Conservation (phyloP, 2,113 vertebrate genomes). For the Pangasianodon gigas region DNA sequence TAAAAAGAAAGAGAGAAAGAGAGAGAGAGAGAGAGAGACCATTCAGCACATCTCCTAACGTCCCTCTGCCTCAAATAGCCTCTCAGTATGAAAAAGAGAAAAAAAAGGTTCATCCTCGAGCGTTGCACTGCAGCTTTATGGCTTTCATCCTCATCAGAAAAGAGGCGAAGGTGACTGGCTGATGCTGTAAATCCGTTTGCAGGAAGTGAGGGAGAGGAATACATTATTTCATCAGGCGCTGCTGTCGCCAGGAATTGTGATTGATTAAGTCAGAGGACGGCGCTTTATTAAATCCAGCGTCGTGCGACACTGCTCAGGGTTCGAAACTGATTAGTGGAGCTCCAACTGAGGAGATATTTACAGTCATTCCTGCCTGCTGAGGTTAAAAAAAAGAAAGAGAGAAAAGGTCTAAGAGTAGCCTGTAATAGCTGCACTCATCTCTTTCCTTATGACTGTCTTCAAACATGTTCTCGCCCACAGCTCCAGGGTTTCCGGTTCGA, state of each 20-base stretch:
- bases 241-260: constrained; percentile 59
- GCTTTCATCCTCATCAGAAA: neutral
- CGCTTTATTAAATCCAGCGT: constrained; percentile 63
- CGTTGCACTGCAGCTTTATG: neutral
- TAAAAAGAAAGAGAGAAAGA: constrained; percentile 24
- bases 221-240: constrained; percentile 59
- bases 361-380: constrained; percentile 49
- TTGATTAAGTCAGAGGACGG: constrained; percentile 66
- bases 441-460: neutral
- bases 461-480: neutral
- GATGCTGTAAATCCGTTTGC: constrained; percentile 19
- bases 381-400: constrained; percentile 13
- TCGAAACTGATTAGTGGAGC: constrained; percentile 55
- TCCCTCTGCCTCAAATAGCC: neutral
- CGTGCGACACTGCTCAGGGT: constrained; percentile 51
- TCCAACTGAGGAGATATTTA: constrained; percentile 51
- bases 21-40: neutral
- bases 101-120: constrained; percentile 26
- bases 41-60: constrained; percentile 7
- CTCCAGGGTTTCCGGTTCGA: neutral
- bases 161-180: neutral
- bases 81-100: neutral
- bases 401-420: neutral
- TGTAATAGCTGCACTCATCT: no score
- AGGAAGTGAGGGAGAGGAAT: constrained; percentile 55